These are phyloP conservation scores for Microcebus ravelobensis DNA, from an alignment of 2,113 vertebrate species.

Conservation along the genomic window DNA sequence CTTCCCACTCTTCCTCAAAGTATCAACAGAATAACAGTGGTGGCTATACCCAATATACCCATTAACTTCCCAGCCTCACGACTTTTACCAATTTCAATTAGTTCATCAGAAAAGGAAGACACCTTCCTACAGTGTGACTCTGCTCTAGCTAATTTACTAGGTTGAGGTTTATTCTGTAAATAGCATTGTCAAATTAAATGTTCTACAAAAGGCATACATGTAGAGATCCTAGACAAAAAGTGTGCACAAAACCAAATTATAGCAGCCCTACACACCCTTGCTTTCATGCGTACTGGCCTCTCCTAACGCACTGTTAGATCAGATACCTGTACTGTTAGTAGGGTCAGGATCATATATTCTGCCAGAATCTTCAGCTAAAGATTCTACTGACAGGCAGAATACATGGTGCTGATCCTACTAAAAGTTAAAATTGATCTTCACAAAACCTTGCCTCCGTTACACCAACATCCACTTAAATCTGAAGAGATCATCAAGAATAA, in stretches of 20 bases:
- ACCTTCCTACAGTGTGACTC: not conserved
- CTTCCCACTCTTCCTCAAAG: not conserved
- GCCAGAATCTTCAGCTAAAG: not conserved
- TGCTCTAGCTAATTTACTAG: not conserved
- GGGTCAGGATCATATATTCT: too few relatives aligned
- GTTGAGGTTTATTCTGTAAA: not conserved
- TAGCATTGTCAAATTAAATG: not conserved
- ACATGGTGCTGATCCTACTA: not conserved
- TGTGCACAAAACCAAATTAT: conserved; percentile 6
- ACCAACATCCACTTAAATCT: not conserved
- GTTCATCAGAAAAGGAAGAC: not conserved
- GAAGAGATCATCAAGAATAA: not conserved
- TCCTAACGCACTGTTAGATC: not conserved
- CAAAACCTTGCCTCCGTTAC: not conserved
- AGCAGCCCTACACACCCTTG: not conserved
- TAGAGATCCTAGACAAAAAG: not conserved
- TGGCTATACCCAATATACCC: not conserved
- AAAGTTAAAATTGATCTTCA: not conserved
- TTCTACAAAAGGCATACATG: not conserved
- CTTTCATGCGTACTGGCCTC: not conserved
- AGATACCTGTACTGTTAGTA: not conserved
- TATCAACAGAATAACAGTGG: not conserved
- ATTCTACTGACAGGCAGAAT: not conserved
- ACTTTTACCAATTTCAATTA: not conserved
- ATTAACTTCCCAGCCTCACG: not conserved